A percentile compares a stretch with the other conserved stretches of the same genome.
Evolutionary conservation across 2,888 invertebrate genomes (phyloP).

Genomic region (Cordilura impudica): DNA sequence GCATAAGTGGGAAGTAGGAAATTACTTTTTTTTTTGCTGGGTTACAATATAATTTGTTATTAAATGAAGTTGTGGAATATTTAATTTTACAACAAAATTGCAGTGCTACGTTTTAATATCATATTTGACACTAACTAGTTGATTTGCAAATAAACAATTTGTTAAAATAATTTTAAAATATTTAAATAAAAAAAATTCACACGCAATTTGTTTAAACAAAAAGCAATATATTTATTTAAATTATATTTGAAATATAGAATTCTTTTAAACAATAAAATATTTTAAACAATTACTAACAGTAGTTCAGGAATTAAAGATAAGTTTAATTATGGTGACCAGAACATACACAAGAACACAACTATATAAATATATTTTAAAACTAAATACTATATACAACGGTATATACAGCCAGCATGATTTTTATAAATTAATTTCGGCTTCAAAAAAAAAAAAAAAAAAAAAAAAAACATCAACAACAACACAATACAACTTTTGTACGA

Average conservation of each 20-base stretch:
- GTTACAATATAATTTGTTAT: no score
- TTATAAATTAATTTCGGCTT: background rate
- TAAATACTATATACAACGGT: background rate
- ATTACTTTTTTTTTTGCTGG: no score
- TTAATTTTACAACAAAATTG: background rate
- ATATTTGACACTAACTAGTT: background rate
- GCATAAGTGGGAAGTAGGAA: no score
- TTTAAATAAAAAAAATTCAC: constrained; percentile 4
- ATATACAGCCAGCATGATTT: background rate
- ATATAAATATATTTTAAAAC: background rate
- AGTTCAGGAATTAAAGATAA: constrained; percentile 49
- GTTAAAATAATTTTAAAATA: background rate
- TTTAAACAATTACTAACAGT: constrained; percentile 62
- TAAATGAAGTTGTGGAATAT: background rate
- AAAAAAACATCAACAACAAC: constrained; percentile 19
- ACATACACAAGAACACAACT: background rate
- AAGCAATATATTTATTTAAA: constrained; percentile 33
- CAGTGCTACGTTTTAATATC: background rate
- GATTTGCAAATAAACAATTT: background rate
- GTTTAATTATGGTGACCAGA: background rate
- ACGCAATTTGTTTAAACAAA: background rate
- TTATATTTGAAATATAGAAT: constrained; percentile 41
- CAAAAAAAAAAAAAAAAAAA: no score
- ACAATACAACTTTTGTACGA: background rate
- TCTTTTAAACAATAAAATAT: constrained; percentile 60